Conservation (phyloP, 2,888 invertebrate genomes). For the Drosophila meridiana region DNA sequence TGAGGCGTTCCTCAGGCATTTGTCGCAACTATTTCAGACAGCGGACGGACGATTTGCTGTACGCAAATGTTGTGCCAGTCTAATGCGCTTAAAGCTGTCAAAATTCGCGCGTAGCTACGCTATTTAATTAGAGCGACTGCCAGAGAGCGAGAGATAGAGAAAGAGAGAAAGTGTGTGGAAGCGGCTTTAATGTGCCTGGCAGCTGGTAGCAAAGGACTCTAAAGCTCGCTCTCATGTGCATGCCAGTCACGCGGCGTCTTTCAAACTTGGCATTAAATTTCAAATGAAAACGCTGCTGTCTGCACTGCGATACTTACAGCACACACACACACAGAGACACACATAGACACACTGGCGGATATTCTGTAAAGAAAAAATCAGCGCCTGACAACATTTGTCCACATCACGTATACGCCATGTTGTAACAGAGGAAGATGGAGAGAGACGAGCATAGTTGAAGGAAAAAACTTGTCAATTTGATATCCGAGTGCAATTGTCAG, state of each 20-base stretch:
- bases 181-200: constrained; percentile 53
- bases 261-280: constrained; percentile 77
- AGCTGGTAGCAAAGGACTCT: constrained; percentile 31
- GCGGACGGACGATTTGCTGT: constrained; percentile 54
- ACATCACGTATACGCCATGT: constrained; percentile 77
- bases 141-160: not conserved
- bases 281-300: constrained; percentile 80
- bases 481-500: constrained; percentile 31
- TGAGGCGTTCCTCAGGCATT: constrained; percentile 39
- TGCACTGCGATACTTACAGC: constrained; percentile 65
- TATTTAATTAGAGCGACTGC: constrained; percentile 62
- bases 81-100: constrained; percentile 68
- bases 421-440: constrained; percentile 44
- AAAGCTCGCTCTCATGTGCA: constrained; percentile 47
- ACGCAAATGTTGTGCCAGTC: constrained; percentile 25
- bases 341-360: not conserved
- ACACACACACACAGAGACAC: constrained; percentile 14
- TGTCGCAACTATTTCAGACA: constrained; percentile 65
- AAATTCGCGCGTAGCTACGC: constrained; percentile 59
- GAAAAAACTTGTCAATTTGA: constrained; percentile 66
- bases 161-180: constrained; percentile 23
- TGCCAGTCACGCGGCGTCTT: constrained; percentile 74
- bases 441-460: not conserved
- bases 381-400: constrained; percentile 63
- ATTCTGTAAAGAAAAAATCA: constrained; percentile 55